phyloP scores from a whole-genome alignment of 23 tunicate species.

The Oikopleura dioica region DNA sequence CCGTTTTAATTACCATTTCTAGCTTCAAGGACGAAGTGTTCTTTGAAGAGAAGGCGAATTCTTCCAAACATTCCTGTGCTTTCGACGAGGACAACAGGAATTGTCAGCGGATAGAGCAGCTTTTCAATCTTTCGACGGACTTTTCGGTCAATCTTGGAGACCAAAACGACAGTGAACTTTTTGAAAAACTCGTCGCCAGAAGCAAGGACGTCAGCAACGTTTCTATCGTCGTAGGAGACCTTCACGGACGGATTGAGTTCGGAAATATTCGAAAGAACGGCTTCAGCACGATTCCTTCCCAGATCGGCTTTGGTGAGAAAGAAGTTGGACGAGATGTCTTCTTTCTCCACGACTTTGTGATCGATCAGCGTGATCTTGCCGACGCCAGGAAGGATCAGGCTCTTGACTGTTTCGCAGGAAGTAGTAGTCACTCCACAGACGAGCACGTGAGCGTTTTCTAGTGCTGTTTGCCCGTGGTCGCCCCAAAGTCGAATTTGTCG shows the following conservation, averaged over 20 bases:
- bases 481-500: constrained; percentile 93
- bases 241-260: constrained; percentile 91
- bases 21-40: constrained; percentile 56
- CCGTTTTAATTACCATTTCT: too few relatives aligned
- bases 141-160: constrained; percentile 17
- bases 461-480: constrained; percentile 70
- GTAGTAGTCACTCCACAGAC: not conserved
- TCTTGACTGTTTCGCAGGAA: not conserved
- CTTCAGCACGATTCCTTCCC: constrained; percentile 12
- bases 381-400: not conserved
- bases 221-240: constrained; percentile 46
- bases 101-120: constrained; percentile 32
- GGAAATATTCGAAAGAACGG: constrained; percentile 32
- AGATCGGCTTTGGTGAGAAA: not conserved
- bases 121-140: constrained; percentile 19
- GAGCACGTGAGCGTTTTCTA: constrained; percentile 24
- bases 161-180: constrained; percentile 41
- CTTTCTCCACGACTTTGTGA: not conserved
- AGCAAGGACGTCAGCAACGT: constrained; percentile 19
- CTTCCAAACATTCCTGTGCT: constrained; percentile 10
- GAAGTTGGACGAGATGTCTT: not conserved
- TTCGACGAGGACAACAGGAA: constrained; percentile 45
- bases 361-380: not conserved
- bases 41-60: constrained; percentile 33
- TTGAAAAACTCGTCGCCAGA: constrained; percentile 30